Percentiles rank a stretch among this genome's conserved stretches.
phyloP scores from a whole-genome alignment of 1,140 invertebrate genomes.

The Zaprionus inermis region DNA sequence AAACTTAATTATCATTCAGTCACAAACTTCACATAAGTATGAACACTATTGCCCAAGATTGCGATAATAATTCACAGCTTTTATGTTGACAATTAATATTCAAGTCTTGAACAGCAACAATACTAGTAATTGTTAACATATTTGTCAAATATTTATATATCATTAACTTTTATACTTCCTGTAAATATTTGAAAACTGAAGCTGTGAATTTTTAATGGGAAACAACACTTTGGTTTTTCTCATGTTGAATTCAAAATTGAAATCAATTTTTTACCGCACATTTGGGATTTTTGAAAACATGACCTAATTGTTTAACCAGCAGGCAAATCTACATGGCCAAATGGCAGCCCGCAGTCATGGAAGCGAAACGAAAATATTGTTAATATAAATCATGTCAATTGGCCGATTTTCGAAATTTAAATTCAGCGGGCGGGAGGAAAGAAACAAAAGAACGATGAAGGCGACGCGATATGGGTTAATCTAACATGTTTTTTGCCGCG shows the following conservation, averaged over 20 bases:
- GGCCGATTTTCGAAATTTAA: constrained; percentile 11
- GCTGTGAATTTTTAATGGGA: background rate
- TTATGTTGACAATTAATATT: background rate
- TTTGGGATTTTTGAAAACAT: constrained; percentile 52
- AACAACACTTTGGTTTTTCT: background rate
- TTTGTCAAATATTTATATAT: constrained; percentile 1
- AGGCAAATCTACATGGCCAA: background rate
- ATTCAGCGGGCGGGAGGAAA: background rate
- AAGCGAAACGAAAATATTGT: constrained; percentile 44
- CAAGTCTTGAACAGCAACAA: background rate
- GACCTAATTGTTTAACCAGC: constrained; percentile 45
- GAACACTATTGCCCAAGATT: background rate
- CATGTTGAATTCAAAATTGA: background rate
- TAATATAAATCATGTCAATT: constrained; percentile 67
- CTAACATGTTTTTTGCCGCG: constrained; percentile 14
- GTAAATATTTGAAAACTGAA: background rate
- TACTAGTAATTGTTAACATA: background rate
- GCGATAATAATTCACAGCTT: background rate
- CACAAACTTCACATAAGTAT: background rate
- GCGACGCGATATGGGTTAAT: constrained; percentile 36
- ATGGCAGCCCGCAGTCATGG: constrained; percentile 9
- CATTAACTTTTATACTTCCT: background rate
- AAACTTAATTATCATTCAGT: background rate
- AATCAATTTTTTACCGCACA: background rate
- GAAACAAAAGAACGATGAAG: constrained; percentile 5